Conservation (phyloP, 2,797 vertebrate species). For the Notolabrus celidotus region DNA sequence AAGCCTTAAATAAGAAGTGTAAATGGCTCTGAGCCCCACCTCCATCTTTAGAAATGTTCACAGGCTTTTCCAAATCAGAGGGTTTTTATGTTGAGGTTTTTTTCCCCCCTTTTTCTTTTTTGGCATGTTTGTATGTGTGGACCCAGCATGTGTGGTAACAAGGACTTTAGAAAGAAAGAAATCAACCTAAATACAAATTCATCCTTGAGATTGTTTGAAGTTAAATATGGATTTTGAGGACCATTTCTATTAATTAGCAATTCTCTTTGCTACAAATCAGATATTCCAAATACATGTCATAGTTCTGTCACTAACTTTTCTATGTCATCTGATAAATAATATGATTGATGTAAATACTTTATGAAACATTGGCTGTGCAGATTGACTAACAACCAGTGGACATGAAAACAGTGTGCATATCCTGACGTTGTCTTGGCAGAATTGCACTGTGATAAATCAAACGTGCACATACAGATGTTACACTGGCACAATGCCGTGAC, state of each 20-base stretch:
- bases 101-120: conserved; percentile 16
- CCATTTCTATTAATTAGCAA: neutral
- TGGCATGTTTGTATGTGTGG: conserved; percentile 45
- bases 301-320: neutral
- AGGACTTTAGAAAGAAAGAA: conserved; percentile 19
- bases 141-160: conserved; percentile 39
- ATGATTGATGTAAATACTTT: too few relatives aligned
- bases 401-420: too few relatives aligned
- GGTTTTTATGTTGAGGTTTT: too few relatives aligned
- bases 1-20: conserved; percentile 83
- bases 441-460: too few relatives aligned
- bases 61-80: conserved; percentile 46
- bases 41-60: conserved; percentile 73
- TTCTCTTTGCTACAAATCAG: conserved; percentile 5
- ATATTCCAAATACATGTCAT: neutral
- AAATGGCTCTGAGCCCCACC: conserved; percentile 76
- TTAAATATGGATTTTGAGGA: neutral
- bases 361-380: too few relatives aligned
- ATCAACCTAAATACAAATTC: conserved; percentile 23
- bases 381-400: too few relatives aligned
- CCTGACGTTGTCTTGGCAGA: too few relatives aligned
- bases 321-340: too few relatives aligned
- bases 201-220: neutral
- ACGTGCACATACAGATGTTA: conserved; percentile 9
- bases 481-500: conserved; percentile 2